phyloP scores from a whole-genome alignment of 1,140 invertebrate genomes.

The Bombus fervidus region DNA sequence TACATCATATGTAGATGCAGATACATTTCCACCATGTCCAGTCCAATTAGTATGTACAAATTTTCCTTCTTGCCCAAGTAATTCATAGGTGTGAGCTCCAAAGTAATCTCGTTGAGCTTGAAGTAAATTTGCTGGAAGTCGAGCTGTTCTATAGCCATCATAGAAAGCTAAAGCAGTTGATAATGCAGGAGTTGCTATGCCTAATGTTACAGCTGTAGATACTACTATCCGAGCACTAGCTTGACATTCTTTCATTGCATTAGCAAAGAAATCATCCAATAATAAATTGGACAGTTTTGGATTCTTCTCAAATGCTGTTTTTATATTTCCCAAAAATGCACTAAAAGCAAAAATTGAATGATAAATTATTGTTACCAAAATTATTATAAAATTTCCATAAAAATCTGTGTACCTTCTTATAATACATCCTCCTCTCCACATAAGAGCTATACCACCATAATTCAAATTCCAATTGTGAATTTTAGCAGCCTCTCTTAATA shows the following conservation, averaged over 20 bases:
- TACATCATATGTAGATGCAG: constrained; percentile 96
- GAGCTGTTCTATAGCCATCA: constrained; percentile 94
- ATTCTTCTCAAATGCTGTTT: constrained; percentile 97
- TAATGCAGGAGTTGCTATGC: constrained; percentile 96
- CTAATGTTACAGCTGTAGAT: constrained; percentile 86
- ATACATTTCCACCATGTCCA: constrained; percentile 97
- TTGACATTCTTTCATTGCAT: constrained; percentile 92
- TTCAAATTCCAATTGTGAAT: constrained; percentile 97
- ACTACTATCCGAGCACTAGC: constrained; percentile 88
- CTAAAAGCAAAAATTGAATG: constrained; percentile 80
- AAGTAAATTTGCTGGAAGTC: constrained; percentile 95
- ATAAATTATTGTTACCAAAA: constrained; percentile 15
- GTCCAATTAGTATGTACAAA: constrained; percentile 99
- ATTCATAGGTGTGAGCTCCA: constrained; percentile 99
- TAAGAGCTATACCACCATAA: constrained; percentile 98
- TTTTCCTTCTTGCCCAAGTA: constrained; percentile 92
- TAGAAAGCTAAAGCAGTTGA: constrained; percentile 97
- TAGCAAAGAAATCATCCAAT: constrained; percentile 96
- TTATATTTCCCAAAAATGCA: constrained; percentile 98
- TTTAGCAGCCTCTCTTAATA: constrained; percentile 96
- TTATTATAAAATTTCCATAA: constrained; percentile 15
- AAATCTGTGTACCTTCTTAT: constrained; percentile 89
- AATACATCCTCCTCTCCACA: constrained; percentile 99
- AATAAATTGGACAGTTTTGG: constrained; percentile 95
- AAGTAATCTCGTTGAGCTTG: constrained; percentile 99